Conservation (phyloP, 2,797 vertebrate species). For the Tolypeutes matacus region DNA sequence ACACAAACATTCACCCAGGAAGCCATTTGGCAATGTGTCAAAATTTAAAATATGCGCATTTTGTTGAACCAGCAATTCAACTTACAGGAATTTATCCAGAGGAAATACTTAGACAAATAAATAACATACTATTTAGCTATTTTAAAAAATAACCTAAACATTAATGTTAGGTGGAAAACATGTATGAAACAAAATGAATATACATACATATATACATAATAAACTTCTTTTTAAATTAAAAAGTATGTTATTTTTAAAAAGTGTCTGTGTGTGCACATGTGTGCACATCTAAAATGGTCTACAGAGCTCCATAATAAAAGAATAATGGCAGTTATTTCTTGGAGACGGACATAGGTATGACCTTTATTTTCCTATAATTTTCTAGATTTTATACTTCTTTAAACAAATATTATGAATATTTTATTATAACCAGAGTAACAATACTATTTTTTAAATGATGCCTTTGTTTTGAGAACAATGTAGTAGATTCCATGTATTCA, state of each 20-base stretch:
- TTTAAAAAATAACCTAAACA: background rate
- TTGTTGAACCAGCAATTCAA: background rate
- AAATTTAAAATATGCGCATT: background rate
- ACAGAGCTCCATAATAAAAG: background rate
- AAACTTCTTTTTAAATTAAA: background rate
- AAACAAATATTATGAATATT: background rate
- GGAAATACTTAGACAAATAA: background rate
- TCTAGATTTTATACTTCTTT: background rate
- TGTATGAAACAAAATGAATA: background rate
- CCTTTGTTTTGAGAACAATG: background rate
- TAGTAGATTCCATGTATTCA: background rate
- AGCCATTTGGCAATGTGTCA: background rate
- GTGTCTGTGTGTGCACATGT: background rate
- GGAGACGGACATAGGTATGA: background rate
- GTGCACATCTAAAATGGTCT: background rate
- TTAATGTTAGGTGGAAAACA: background rate
- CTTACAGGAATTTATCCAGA: background rate
- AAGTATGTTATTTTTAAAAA: background rate
- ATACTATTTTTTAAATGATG: no score
- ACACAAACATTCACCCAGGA: background rate
- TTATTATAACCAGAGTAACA: no score
- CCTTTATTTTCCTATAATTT: background rate
- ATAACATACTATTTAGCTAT: background rate
- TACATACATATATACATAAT: background rate
- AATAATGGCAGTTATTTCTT: background rate